phyloP scores from a whole-genome alignment of 2,113 vertebrate species.

The Mesocricetus auratus region DNA sequence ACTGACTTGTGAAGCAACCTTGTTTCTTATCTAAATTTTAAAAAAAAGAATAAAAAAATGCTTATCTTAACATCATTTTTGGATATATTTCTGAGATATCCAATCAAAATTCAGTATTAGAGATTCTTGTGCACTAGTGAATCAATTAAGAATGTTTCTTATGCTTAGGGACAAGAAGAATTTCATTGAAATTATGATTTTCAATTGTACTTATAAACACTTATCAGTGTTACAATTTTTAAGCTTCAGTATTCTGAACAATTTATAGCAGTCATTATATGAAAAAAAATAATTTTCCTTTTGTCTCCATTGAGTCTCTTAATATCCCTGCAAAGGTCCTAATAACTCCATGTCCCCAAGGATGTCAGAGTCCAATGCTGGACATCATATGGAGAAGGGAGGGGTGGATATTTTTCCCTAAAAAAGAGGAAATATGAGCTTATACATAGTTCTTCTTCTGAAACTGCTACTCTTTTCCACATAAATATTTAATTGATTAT shows the following conservation, averaged over 20 bases:
- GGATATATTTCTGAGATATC: background rate
- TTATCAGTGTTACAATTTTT: conserved; percentile 36
- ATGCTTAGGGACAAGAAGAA: background rate
- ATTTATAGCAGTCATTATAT: background rate
- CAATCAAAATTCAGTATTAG: background rate
- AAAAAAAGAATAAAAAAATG: too few species aligned
- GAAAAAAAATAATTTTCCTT: background rate
- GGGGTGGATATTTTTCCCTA: background rate
- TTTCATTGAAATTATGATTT: conserved; percentile 28
- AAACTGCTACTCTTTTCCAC: background rate
- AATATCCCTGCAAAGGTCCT: background rate
- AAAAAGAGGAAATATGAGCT: background rate
- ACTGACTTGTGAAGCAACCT: too few species aligned
- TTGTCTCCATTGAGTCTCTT: background rate
- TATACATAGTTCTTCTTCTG: background rate
- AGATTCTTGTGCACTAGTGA: background rate
- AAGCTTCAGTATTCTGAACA: conserved; percentile 32
- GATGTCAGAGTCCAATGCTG: too few species aligned
- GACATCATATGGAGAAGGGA: background rate
- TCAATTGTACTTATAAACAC: background rate
- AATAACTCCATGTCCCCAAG: background rate
- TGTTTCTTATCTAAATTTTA: too few species aligned
- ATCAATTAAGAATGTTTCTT: background rate
- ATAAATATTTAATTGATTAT: background rate
- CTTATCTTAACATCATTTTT: background rate